Base-by-base conservation (phyloP, 2,888 invertebrate species). In the Hydriomena furcata region DNA sequence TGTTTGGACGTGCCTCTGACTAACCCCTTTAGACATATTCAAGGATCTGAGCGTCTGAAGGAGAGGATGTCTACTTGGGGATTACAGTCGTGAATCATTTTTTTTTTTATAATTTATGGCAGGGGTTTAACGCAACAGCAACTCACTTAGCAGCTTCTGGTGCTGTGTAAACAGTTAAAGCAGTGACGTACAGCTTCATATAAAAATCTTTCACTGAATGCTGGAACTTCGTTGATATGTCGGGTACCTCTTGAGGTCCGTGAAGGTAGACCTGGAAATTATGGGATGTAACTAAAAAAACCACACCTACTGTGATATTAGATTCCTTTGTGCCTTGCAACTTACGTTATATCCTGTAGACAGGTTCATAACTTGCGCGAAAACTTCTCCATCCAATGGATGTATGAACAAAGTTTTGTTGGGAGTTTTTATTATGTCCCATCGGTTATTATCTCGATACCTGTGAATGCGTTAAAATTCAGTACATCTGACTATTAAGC, bases 361-460 rank as follows among this genome's bases (percentile, higher is more conserved):
- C 65, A 95, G 84, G 64, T 94, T 94, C 47, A 94, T 92, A n/a
- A 94, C 87, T 77, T 94, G 94, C 0, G 93, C 93, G 72, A 94
- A 94, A n/a, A 94, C 93, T 79, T 95, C 94, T 0, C 95, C 95
- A 65, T 95, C 94, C 5, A 95, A 68, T 0, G 94, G 94, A 79
- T 94, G 94, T 0, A 95, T 92, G 25, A 85, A 91, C 31, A 93
- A 83, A 0, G 82, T 92, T 2, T 81, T 74, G 44, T 87, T 88
- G 31, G 79, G 70, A 4, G 76, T 62, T 10, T 82, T 61, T 1
- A 92, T 58, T 4, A 60, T 13, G 43, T 91, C 88, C 94, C 93
- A 93, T 52, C 87, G 84, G 34, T 92, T 91, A 0, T 74, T 81
- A 5, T 80, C 78, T 86, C 94, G 92, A 61, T 94, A 94, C 5